Base-by-base conservation (phyloP, 2,113 vertebrate genomes). In the Corvus moneduloides region DNA sequence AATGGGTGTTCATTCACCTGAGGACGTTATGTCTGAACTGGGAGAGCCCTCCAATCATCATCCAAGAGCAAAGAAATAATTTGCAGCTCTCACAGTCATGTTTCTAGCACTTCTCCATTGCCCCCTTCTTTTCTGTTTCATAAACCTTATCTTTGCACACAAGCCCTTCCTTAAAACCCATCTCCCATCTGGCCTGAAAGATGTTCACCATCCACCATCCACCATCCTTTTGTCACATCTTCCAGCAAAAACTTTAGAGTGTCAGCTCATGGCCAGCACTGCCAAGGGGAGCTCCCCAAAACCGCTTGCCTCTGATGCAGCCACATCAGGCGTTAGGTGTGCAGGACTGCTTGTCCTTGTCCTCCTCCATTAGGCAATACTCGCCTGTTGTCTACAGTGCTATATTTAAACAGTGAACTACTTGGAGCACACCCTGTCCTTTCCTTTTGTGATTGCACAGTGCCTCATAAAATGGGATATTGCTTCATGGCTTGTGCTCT, bases 361-460 rank as follows among this genome's bases (percentile, higher is more conserved):
- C 10, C 55, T 66, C 63, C 59, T 62, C 59, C 59, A n/a, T 86
- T 77, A 74, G 85, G 62, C 90, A 96, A 69, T 18, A 69, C 82
- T 77, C 10, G 5, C 43, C 62, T 59, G 46, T 33, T 80, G 55
- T 39, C 44, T 94, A 58, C 1, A 4, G n/a, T 74, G 67, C 64
- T 92, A 13, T 88, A 89, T 94, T 94, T 95, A 94, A 86, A 78
- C 8, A 48, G 35, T 63, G 55, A 92, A 43, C 37, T 37, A 14
- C 74, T 87, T 66, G 79, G 75, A 95, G 83, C 66, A 95, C 90
- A 91, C 66, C 87, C 92, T 91, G 67, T 89, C 82, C 92, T 90
- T 90, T 93, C 71, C 28, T 59, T 80, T 88, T 77, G 55, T 88
- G 86, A 90, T 84, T 93, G 68, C 90, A 80, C 23, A 59, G 63